Percentiles rank a stretch among this genome's conserved stretches.
These are phyloP conservation scores for Pelodiscus sinensis DNA, from an alignment of 2,113 vertebrate species.

Conservation along the genomic window DNA sequence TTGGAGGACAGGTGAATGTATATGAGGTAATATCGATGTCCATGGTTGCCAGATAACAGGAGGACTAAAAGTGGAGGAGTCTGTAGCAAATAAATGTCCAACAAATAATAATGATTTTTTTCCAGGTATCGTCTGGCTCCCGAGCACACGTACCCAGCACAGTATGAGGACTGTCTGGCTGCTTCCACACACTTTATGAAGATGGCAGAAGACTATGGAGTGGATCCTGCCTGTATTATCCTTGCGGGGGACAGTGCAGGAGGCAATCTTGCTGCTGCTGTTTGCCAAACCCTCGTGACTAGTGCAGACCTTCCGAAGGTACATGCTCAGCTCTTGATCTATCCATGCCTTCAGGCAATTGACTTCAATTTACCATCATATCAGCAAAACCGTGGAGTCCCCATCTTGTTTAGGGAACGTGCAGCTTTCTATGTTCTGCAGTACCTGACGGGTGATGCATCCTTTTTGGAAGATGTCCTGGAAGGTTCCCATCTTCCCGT, in stretches of 20 bases:
- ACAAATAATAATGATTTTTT: fast-evolving
- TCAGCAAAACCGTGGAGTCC: slow-evolving; percentile 82
- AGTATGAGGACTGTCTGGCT: slow-evolving; percentile 77
- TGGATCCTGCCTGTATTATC: slow-evolving; percentile 78
- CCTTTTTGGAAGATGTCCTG: slow-evolving; percentile 70
- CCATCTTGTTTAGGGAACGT: slow-evolving; percentile 74
- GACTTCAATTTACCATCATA: slow-evolving; percentile 89
- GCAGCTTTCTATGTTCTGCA: slow-evolving; percentile 71
- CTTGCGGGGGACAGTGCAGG: slow-evolving; percentile 86
- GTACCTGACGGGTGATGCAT: slow-evolving; percentile 74
- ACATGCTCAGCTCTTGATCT: slow-evolving; percentile 88
- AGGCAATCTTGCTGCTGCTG: slow-evolving; percentile 76
- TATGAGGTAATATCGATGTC: not conserved
- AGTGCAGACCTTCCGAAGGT: slow-evolving; percentile 75
- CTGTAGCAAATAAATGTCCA: not conserved
- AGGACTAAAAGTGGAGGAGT: not conserved
- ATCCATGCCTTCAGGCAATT: slow-evolving; percentile 80
- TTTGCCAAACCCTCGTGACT: slow-evolving; percentile 80
- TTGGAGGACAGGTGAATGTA: not conserved
- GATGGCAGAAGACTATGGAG: slow-evolving; percentile 73
- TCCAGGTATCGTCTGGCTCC: slow-evolving; percentile 83
- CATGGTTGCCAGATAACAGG: not conserved
- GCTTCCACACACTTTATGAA: slow-evolving; percentile 85
- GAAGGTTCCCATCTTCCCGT: slow-evolving; percentile 78
- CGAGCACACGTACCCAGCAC: slow-evolving; percentile 78